Conservation (phyloP, 2,888 invertebrate species). For the Epiperipatus broadwayi region DNA sequence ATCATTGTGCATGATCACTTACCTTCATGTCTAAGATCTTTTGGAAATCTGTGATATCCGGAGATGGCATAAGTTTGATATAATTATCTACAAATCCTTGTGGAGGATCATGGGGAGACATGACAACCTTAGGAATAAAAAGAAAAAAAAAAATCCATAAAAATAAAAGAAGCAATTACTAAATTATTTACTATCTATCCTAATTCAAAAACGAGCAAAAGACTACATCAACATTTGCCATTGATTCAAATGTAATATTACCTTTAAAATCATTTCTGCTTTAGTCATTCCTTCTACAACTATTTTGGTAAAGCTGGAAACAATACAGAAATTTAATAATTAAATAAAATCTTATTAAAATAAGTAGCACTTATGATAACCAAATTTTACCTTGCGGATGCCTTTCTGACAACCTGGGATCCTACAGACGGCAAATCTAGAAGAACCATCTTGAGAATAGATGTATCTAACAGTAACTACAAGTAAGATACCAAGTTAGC, state of each 20-base stretch:
- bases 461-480: conserved; percentile 51
- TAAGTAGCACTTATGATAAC: neutral
- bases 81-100: conserved; percentile 71
- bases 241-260: conserved; percentile 20
- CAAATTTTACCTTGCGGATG: conserved; percentile 53
- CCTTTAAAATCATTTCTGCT: conserved; percentile 95
- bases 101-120: conserved; percentile 64
- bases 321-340: conserved; percentile 11
- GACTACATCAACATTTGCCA: no score
- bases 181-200: neutral
- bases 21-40: conserved; percentile 89
- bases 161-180: conserved; percentile 11
- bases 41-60: conserved; percentile 71
- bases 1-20: conserved; percentile 9
- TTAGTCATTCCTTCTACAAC: conserved; percentile 81
- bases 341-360: conserved; percentile 27
- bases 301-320: conserved; percentile 38
- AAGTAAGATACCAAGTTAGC: conserved; percentile 56
- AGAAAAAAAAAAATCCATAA: conserved; percentile 12
- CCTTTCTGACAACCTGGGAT: conserved; percentile 64
- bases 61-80: conserved; percentile 68
- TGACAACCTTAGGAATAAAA: conserved; percentile 43
- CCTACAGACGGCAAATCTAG: conserved; percentile 84
- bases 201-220: conserved; percentile 1
- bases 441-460: conserved; percentile 49